Evolutionary conservation across 2,888 invertebrate species (phyloP).

Genomic region (Cerceris ruficornis): DNA sequence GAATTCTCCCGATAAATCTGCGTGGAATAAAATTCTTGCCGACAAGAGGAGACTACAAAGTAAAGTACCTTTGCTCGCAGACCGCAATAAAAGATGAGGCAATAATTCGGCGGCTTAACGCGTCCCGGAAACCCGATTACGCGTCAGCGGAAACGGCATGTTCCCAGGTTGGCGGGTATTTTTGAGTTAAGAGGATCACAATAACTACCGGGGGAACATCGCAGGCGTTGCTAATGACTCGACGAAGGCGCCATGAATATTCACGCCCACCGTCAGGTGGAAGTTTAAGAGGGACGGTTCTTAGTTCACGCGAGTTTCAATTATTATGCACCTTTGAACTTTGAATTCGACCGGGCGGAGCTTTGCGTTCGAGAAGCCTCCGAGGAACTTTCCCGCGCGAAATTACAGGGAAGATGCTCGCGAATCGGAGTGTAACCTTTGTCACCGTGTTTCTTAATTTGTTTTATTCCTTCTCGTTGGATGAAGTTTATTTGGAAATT

Average conservation of each 20-base stretch:
- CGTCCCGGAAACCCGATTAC: neutral
- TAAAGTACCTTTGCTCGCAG: no score
- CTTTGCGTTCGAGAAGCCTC: slow-evolving; percentile 12
- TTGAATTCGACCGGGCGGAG: neutral
- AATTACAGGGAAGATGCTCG: slow-evolving; percentile 32
- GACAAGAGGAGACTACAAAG: no score
- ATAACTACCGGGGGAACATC: slow-evolving; percentile 33
- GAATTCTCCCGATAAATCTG: no score
- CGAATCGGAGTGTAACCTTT: slow-evolving; percentile 13
- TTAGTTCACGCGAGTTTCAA: slow-evolving; percentile 51
- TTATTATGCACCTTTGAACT: slow-evolving; percentile 54
- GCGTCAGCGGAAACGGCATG: neutral
- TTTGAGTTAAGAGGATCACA: neutral
- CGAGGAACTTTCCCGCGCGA: slow-evolving; percentile 31
- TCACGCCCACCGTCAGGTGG: slow-evolving; percentile 34
- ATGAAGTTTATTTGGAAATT: slow-evolving; percentile 18
- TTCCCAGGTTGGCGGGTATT: no score
- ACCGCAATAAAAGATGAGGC: no score
- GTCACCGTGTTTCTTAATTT: neutral
- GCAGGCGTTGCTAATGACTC: slow-evolving; percentile 30
- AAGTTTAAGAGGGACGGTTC: slow-evolving; percentile 42
- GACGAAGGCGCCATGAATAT: slow-evolving; percentile 50
- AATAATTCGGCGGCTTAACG: no score
- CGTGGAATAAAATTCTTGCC: no score
- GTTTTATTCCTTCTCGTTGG: slow-evolving; percentile 19